Conservation (phyloP, 2,797 vertebrate species). For the Hipposideros larvatus region DNA sequence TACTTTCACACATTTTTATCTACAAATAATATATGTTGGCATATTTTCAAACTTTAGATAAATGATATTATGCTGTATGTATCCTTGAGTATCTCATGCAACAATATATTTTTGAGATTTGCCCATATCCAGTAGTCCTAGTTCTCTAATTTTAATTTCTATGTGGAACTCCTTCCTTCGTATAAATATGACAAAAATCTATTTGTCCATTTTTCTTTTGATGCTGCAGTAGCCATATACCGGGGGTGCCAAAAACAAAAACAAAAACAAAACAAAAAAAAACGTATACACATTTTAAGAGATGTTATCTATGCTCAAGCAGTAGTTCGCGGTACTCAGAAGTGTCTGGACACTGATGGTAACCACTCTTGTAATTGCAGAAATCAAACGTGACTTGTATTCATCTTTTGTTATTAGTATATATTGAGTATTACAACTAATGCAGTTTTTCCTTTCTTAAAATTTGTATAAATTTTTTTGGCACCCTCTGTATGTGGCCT, state of each 20-base stretch:
- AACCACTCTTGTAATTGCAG: no score
- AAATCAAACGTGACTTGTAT: no score
- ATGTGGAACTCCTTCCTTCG: background rate
- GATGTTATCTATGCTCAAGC: no score
- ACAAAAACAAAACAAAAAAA: no score
- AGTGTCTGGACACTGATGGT: no score
- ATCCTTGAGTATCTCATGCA: constrained; percentile 7
- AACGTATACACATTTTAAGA: no score
- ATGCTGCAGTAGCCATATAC: background rate
- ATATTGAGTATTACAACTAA: no score
- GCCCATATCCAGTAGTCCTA: background rate
- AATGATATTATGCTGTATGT: background rate
- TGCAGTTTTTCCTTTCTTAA: no score
- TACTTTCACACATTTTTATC: background rate
- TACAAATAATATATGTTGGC: background rate
- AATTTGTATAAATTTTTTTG: no score
- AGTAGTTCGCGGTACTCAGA: no score
- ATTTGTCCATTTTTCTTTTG: constrained; percentile 4
- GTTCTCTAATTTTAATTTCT: background rate
- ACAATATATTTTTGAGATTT: background rate
- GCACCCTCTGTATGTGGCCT: background rate
- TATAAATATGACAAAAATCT: background rate
- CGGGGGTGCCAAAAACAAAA: no score
- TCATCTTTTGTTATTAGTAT: no score
- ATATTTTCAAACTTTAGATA: constrained; percentile 10